Evolutionary conservation across 2,888 invertebrate genomes (phyloP).

Genomic region (Cordilura impudica): DNA sequence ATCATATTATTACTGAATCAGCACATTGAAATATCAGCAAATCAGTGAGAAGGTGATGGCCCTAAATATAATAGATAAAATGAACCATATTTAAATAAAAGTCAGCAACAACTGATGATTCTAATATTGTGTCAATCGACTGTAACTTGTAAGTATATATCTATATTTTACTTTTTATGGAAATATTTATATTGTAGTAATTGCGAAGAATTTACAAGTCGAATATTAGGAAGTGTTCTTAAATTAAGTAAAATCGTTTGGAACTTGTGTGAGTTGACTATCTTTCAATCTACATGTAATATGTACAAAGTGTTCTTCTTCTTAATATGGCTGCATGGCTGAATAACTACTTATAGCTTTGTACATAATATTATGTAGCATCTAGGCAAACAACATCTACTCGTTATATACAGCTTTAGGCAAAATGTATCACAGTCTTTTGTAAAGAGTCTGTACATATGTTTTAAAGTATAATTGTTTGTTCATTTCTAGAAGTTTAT

Average conservation of each 20-base stretch:
- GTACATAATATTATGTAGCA: neutral
- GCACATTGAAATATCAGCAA: too few species aligned
- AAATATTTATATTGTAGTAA: neutral
- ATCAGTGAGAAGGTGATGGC: too few species aligned
- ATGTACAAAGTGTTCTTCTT: neutral
- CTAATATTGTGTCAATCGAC: too few species aligned
- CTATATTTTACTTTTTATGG: neutral
- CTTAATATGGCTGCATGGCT: neutral
- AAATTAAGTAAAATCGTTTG: neutral
- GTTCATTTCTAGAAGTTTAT: too few species aligned
- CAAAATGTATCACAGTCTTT: conserved; percentile 35
- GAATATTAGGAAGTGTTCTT: neutral
- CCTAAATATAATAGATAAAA: too few species aligned
- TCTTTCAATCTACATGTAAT: neutral
- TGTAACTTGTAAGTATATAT: neutral
- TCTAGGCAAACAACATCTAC: conserved; percentile 8
- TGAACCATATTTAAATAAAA: too few species aligned
- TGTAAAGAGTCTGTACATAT: conserved; percentile 29
- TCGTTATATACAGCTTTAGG: conserved; percentile 39
- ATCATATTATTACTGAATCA: too few species aligned
- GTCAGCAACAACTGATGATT: too few species aligned
- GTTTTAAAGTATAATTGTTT: neutral
- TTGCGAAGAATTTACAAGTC: neutral
- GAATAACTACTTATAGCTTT: neutral
- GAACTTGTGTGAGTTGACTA: neutral